A percentile compares a stretch with the other conserved stretches of the same genome.
Evolutionary conservation across 2,113 vertebrate genomes (phyloP).

Genomic region (Enhydra lutris): DNA sequence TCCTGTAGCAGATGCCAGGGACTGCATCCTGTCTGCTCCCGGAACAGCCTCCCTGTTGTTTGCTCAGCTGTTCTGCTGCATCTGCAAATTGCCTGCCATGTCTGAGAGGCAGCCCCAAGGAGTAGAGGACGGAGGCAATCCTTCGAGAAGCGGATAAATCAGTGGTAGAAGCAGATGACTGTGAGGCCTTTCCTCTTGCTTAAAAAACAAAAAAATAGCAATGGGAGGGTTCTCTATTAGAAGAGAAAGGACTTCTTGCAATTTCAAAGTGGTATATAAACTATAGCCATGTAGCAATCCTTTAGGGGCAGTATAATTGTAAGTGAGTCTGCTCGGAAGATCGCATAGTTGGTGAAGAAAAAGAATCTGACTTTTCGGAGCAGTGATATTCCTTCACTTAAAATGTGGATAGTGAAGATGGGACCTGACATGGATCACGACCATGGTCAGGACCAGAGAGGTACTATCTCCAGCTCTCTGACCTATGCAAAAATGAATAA

Average conservation of each 20-base stretch:
- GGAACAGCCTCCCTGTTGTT: neutral
- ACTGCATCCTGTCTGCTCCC: neutral
- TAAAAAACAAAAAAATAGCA: neutral
- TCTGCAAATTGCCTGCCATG: neutral
- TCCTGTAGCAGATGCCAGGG: neutral
- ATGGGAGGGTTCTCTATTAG: neutral
- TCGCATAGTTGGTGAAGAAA: neutral
- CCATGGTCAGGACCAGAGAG: neutral
- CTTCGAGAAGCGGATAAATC: neutral
- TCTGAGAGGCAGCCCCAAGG: neutral
- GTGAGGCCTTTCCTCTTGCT: neutral
- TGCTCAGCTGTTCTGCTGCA: neutral
- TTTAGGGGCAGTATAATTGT: neutral
- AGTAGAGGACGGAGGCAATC: neutral
- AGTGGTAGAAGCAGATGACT: neutral
- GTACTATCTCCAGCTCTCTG: neutral
- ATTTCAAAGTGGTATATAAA: neutral
- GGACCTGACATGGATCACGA: neutral
- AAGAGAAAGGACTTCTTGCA: neutral
- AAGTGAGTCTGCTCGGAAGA: neutral
- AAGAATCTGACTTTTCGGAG: neutral
- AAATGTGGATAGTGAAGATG: neutral
- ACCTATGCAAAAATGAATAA: neutral
- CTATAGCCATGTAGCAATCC: neutral
- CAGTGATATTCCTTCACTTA: neutral